Percentiles rank a stretch among this genome's conserved stretches.
Conservation (phyloP, 2,888 invertebrate species). For the Zootermopsis nevadensis region DNA sequence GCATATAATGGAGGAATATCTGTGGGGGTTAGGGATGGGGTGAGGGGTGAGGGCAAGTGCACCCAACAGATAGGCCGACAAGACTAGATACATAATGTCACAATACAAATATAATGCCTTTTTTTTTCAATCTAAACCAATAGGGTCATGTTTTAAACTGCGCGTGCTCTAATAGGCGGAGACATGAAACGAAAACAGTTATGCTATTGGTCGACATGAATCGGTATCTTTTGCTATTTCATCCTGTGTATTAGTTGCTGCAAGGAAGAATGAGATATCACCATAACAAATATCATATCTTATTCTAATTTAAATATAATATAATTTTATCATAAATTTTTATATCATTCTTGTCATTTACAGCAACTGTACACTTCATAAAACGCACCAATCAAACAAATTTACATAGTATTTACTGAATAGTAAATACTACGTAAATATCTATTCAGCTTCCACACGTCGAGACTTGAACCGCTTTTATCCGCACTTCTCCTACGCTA, state of each 20-base stretch:
- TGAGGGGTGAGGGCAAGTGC: not conserved
- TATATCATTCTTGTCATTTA: no score
- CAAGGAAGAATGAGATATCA: not conserved
- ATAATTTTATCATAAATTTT: no score
- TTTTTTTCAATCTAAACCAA: conserved; percentile 42
- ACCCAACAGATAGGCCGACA: conserved; percentile 15
- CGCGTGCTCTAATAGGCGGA: conserved; percentile 41
- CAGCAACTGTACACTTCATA: no score
- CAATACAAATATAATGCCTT: conserved; percentile 34
- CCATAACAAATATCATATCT: not conserved
- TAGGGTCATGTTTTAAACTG: conserved; percentile 12
- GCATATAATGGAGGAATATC: not conserved
- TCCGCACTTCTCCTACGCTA: not conserved
- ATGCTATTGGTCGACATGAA: conserved; percentile 29
- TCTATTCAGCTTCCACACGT: not conserved
- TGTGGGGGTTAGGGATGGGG: not conserved
- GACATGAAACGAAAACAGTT: conserved; percentile 26
- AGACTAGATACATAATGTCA: conserved; percentile 31
- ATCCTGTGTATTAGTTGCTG: not conserved
- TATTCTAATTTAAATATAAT: not conserved
- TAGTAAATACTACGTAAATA: no score
- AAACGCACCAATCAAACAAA: no score
- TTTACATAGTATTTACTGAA: no score
- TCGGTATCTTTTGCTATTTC: conserved; percentile 28
- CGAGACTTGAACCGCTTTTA: not conserved